Evolutionary conservation across 2,113 vertebrate species (phyloP).

Genomic region (Oceanodroma tethys): DNA sequence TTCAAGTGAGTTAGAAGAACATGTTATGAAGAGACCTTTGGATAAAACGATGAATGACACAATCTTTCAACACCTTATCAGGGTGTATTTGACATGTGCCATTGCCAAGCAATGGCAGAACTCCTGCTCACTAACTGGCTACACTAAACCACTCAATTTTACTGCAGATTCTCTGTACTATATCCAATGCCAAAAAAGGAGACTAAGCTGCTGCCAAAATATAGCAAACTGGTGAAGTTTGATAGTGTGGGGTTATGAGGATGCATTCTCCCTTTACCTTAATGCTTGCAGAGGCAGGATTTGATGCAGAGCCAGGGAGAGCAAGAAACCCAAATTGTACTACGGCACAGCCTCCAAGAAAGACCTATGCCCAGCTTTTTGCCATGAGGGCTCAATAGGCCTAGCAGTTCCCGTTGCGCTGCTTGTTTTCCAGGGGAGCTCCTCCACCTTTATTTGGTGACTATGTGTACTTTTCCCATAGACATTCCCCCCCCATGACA

Average conservation of each 20-base stretch:
- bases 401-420: not conserved
- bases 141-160: not conserved
- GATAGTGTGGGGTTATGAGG: not conserved
- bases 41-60: not conserved
- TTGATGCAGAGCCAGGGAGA: not conserved
- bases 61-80: not conserved
- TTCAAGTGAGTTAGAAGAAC: not conserved
- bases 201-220: not conserved
- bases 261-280: not conserved
- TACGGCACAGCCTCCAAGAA: not conserved
- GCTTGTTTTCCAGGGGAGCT: not conserved
- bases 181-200: not conserved
- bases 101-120: not conserved
- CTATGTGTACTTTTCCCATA: not conserved
- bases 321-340: not conserved
- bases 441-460: not conserved
- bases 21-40: not conserved
- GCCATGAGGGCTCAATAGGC: not conserved
- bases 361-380: not conserved
- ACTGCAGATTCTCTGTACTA: not conserved
- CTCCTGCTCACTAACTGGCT: not conserved
- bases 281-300: not conserved
- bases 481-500: not conserved
- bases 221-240: not conserved
- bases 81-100: not conserved